These are phyloP conservation scores for Volucella bombylans DNA, from an alignment of 2,888 invertebrate species.

Conservation along the genomic window DNA sequence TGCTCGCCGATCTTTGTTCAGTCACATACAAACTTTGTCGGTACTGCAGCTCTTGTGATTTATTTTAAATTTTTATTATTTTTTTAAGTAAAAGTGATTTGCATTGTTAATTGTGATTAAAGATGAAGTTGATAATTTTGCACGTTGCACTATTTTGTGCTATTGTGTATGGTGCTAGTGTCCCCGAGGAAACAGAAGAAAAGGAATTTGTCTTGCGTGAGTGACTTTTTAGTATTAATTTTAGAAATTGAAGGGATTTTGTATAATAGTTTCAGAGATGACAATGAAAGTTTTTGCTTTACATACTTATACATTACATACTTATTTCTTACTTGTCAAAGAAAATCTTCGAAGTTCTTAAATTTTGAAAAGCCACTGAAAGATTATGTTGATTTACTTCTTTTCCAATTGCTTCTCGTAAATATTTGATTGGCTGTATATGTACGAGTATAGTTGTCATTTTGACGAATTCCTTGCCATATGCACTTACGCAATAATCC, in stretches of 20 bases:
- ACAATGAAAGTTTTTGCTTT: no score
- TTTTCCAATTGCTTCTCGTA: no score
- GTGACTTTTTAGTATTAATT: slow-evolving; percentile 17
- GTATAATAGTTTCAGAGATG: no score
- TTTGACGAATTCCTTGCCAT: no score
- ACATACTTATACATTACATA: no score
- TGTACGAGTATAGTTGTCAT: no score
- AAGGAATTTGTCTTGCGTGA: slow-evolving; percentile 65
- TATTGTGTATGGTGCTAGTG: slow-evolving; percentile 51
- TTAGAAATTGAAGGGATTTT: not conserved
- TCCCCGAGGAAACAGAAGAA: slow-evolving; percentile 14
- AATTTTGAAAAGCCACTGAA: no score
- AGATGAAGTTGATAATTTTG: slow-evolving; percentile 61
- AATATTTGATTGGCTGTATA: no score
- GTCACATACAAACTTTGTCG: slow-evolving; percentile 54
- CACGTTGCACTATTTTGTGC: slow-evolving; percentile 60
- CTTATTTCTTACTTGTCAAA: no score
- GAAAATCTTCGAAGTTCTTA: no score
- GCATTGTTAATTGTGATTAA: not conserved
- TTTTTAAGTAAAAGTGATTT: slow-evolving; percentile 21
- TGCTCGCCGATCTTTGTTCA: slow-evolving; percentile 65
- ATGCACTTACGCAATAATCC: no score
- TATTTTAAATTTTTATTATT: slow-evolving; percentile 11
- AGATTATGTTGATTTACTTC: no score
- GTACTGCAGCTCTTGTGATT: slow-evolving; percentile 6